A percentile compares a stretch with the other conserved stretches of the same genome.
Conservation (phyloP, 2,888 invertebrate genomes). For the Periphyllus acericola region DNA sequence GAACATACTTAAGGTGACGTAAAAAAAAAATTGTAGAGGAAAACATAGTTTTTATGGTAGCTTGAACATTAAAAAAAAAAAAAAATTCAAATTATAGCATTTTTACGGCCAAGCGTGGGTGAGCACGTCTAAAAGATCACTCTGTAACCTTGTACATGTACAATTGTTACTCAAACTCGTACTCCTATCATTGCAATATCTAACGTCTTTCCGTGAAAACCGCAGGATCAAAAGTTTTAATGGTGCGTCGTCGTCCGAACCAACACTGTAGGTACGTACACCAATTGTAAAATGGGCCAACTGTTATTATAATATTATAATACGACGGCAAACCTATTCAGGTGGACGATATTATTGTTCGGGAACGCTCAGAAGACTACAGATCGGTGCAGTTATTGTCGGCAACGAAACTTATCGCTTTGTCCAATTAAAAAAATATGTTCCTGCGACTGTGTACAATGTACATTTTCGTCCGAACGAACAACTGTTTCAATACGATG, state of each 20-base stretch:
- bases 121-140: no score
- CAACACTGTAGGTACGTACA: not conserved
- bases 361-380: not conserved
- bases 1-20: no score
- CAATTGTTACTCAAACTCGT: not conserved
- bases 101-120: no score
- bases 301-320: not conserved
- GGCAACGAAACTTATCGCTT: not conserved
- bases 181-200: not conserved
- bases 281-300: not conserved
- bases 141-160: no score
- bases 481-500: not conserved
- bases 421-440: constrained; percentile 6
- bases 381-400: not conserved
- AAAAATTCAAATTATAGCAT: no score
- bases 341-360: not conserved
- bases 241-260: not conserved
- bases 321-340: not conserved
- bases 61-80: no score
- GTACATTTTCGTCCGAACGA: not conserved
- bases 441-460: no score
- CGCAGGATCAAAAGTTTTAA: not conserved
- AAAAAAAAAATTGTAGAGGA: no score
- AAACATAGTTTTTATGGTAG: no score
- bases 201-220: not conserved